Base-by-base conservation (phyloP, 2,113 vertebrate species). In the Scalopus aquaticus region DNA sequence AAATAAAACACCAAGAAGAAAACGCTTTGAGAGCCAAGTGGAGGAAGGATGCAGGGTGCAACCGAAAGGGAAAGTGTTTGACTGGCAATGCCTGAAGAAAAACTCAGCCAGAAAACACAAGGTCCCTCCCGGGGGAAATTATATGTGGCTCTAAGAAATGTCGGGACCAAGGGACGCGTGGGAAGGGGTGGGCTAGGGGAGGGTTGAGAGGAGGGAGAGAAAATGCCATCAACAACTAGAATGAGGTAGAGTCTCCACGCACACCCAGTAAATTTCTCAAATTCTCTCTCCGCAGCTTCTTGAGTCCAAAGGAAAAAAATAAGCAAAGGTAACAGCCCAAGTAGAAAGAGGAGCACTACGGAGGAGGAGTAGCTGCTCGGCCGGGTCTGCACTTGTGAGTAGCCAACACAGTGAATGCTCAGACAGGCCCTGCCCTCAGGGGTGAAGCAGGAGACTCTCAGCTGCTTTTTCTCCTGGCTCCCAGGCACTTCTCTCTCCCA, bases 91-190 rank as follows among this genome's bases (percentile, higher is more conserved):
- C 56, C 81, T 67, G 79, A 93, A 96, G 95, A 85, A 87, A 58
- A 94, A 22, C 67, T 80, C 5, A 1, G 94, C 88, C 96, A 97
- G 96, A 96, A 97, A 97, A 72, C n/a, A 94, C 95, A 91, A 77
- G 92, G 73, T 88, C 93, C 80, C 78, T 93, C 95, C 88, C 58
- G 15, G 69, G 94, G 94, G 95, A 97, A 97, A 81, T 86, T 26
- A 85, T 78, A 93, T 49, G 62, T 93, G 89, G 78, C 84, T 95
- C 88, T 87, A 44, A 98, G 96, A 88, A 93, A 96, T 65, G 89
- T 49, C 60, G 90, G 72, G 30, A 93, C 83, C 35, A 65, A 93
- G 97, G 86, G 91, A 89, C 74, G 95, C 85, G 60, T 93, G 95
- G 95, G 91, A 97, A 96, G 80, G 93, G 87, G 84, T 74, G 93